A percentile compares a stretch with the other conserved stretches of the same genome.
Conservation (phyloP, 2,113 vertebrate genomes). For the Mellivora capensis region DNA sequence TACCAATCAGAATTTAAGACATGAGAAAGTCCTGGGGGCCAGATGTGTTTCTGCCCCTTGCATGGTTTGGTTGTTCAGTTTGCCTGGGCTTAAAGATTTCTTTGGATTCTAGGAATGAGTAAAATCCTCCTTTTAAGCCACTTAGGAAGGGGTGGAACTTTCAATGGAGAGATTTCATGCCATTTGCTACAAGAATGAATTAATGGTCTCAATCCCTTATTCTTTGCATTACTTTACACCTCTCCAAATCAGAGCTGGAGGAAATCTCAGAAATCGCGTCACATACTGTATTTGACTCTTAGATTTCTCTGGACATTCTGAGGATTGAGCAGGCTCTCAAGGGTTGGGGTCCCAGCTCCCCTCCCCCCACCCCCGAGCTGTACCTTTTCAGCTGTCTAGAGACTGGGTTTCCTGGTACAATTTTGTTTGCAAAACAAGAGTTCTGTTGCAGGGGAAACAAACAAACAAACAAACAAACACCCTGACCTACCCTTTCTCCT, state of each 20-base stretch:
- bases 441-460: neutral
- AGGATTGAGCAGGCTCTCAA: neutral
- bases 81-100: neutral
- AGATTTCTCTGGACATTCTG: neutral
- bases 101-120: neutral
- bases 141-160: neutral
- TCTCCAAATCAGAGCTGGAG: neutral
- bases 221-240: neutral
- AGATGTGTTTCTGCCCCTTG: neutral
- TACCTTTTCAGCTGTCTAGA: neutral
- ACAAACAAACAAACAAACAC: neutral
- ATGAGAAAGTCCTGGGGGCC: neutral
- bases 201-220: neutral
- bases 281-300: neutral
- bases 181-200: neutral
- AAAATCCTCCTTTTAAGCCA: neutral
- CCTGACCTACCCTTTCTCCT: neutral
- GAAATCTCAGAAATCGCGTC: no score
- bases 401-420: neutral
- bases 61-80: neutral
- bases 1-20: neutral
- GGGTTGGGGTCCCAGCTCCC: neutral
- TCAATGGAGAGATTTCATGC: neutral
- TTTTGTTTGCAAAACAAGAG: neutral
- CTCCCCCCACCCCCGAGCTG: accelerated